Conservation (phyloP, 1,140 invertebrate species). For the Trinorchestia longiramus region DNA sequence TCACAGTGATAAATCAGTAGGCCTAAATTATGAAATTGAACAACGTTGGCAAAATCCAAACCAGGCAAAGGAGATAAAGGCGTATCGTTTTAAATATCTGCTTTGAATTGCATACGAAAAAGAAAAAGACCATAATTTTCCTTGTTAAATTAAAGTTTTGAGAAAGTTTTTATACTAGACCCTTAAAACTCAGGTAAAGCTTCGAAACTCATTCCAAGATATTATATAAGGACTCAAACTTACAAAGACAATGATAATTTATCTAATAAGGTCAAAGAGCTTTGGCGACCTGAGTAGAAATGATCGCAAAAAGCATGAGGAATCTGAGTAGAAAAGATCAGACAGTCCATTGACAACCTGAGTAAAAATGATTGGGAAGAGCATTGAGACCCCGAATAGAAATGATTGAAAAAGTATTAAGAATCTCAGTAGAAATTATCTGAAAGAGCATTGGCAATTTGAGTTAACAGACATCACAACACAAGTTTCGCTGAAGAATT, state of each 20-base stretch:
- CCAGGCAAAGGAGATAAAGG: too few species aligned
- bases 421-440: too few species aligned
- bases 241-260: not conserved
- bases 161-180: not conserved
- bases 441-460: not conserved
- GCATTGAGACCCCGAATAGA: too few species aligned
- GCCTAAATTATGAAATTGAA: not conserved
- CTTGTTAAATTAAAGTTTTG: not conserved
- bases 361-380: too few species aligned
- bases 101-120: not conserved
- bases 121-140: not conserved
- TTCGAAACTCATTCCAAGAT: not conserved
- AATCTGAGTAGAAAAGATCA: too few species aligned
- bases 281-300: not conserved
- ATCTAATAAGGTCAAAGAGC: not conserved
- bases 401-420: too few species aligned
- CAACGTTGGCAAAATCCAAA: too few species aligned
- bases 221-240: not conserved
- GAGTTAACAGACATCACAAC: too few species aligned
- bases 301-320: too few species aligned
- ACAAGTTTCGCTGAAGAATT: too few species aligned
- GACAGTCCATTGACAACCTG: too few species aligned
- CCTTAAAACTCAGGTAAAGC: not conserved
- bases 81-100: not conserved
- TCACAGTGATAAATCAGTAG: not conserved